These are phyloP conservation scores for Eriosoma lanigerum DNA, from an alignment of 1,140 invertebrate genomes.

Conservation along the genomic window DNA sequence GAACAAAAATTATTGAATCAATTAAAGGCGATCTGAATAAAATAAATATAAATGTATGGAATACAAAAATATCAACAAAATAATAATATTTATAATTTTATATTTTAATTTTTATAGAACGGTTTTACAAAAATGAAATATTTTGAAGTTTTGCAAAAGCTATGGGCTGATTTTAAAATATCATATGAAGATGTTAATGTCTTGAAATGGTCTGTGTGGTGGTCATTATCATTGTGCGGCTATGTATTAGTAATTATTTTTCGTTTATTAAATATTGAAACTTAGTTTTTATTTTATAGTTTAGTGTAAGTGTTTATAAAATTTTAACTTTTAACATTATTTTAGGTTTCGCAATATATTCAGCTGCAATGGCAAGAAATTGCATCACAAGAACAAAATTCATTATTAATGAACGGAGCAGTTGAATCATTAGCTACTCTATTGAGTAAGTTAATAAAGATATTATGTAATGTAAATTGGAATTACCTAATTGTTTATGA, in stretches of 20 bases:
- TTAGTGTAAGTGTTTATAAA: too few species aligned
- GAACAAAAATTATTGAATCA: not conserved
- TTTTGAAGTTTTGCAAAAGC: conserved; percentile 1
- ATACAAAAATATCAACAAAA: not conserved
- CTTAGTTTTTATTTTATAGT: too few species aligned
- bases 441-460: conserved; percentile 32
- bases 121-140: not conserved
- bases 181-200: conserved; percentile 48
- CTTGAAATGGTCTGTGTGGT: conserved; percentile 53
- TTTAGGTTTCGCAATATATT: conserved; percentile 47
- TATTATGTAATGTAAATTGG: not conserved
- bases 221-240: conserved; percentile 49
- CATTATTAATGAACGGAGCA: conserved; percentile 19
- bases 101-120: not conserved
- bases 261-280: not conserved
- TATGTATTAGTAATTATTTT: conserved; percentile 47
- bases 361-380: conserved; percentile 49
- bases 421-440: conserved; percentile 37
- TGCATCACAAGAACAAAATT: not conserved
- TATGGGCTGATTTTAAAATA: conserved; percentile 46
- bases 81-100: not conserved
- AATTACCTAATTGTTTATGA: too few species aligned
- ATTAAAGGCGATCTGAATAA: not conserved
- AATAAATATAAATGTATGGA: not conserved
- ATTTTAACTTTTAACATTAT: not conserved